Evolutionary conservation across 2,797 vertebrate species (phyloP).

Genomic region (Yasuhikotakia modesta): DNA sequence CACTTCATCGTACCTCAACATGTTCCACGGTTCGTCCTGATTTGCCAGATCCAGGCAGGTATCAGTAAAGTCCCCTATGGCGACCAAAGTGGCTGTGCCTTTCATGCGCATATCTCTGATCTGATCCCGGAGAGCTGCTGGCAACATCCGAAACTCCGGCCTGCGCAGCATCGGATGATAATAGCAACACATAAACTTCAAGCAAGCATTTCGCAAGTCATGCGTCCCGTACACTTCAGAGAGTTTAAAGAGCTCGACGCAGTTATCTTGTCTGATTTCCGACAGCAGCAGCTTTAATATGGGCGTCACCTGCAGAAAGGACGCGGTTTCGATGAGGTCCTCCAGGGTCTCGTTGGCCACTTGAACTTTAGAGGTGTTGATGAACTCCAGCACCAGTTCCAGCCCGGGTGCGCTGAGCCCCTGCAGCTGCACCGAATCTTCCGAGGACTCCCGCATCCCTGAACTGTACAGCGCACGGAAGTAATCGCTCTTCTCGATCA

Average conservation of each 20-base stretch:
- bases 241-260: constrained; percentile 86
- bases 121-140: constrained; percentile 74
- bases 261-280: constrained; percentile 85
- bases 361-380: constrained; percentile 87
- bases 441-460: constrained; percentile 91
- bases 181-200: constrained; percentile 86
- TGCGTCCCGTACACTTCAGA: constrained; percentile 89
- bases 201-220: constrained; percentile 83
- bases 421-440: constrained; percentile 84
- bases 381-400: constrained; percentile 91
- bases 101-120: constrained; percentile 84
- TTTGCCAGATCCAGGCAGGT: constrained; percentile 75
- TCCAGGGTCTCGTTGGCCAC: constrained; percentile 82
- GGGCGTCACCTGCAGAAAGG: constrained; percentile 90
- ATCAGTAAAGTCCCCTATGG: constrained; percentile 84
- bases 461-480: constrained; percentile 94
- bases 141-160: constrained; percentile 79
- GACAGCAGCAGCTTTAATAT: constrained; percentile 86
- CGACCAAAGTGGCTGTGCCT: constrained; percentile 84
- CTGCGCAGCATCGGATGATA: constrained; percentile 87
- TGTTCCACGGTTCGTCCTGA: constrained; percentile 84
- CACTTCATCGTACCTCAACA: constrained; percentile 85
- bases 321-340: constrained; percentile 90
- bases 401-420: constrained; percentile 89
- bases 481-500: constrained; percentile 95